Conservation (phyloP, 2,797 vertebrate species). For the Falco rusticolus region DNA sequence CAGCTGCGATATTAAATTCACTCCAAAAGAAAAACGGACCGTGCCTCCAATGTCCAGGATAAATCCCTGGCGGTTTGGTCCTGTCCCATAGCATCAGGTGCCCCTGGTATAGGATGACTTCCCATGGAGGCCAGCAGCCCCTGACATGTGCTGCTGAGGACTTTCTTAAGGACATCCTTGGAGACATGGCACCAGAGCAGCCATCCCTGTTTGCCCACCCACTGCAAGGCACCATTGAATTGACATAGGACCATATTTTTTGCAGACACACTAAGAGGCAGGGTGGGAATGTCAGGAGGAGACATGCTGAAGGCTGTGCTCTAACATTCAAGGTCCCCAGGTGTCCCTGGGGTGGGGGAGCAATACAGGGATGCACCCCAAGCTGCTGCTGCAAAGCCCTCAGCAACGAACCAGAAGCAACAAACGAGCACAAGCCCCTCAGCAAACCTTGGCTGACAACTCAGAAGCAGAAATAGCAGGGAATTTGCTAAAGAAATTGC, state of each 20-base stretch:
- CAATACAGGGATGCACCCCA: not conserved
- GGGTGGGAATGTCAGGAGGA: not conserved
- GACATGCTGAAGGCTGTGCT: not conserved
- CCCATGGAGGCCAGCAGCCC: not conserved
- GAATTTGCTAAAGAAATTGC: not conserved
- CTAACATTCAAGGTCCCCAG: not conserved
- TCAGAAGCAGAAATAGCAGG: fast-evolving
- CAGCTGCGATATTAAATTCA: too few species aligned
- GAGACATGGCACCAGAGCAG: not conserved
- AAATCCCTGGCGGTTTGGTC: fast-evolving
- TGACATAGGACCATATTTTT: fast-evolving
- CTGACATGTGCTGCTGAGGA: fast-evolving
- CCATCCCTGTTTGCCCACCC: not conserved
- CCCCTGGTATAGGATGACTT: not conserved
- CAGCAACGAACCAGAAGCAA: not conserved
- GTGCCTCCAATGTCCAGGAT: fast-evolving
- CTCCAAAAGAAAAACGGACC: fast-evolving
- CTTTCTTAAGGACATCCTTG: not conserved
- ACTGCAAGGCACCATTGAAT: not conserved
- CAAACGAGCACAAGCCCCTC: fast-evolving
- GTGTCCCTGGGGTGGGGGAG: too few species aligned
- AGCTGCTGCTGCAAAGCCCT: not conserved
- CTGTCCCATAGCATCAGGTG: not conserved
- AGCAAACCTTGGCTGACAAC: not conserved
- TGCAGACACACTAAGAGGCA: not conserved